A percentile compares a stretch with the other conserved stretches of the same genome.
phyloP scores from a whole-genome alignment of 2,888 invertebrate genomes.

The Heteromyza rotundicornis region DNA sequence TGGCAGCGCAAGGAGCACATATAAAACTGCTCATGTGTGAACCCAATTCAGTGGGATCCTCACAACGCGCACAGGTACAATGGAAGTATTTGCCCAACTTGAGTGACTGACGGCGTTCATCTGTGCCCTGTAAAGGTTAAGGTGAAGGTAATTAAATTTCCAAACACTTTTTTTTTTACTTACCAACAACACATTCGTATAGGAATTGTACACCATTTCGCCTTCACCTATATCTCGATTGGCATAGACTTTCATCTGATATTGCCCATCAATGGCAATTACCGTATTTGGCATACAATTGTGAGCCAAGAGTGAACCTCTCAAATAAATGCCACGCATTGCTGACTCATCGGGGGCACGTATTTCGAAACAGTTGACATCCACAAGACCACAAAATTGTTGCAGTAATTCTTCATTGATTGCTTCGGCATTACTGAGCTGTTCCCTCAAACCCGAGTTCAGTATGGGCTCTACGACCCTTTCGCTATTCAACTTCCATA shows the following conservation, averaged over 20 bases:
- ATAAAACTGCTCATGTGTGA: conserved; percentile 70
- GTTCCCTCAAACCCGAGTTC: conserved; percentile 35
- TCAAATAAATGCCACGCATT: conserved; percentile 74
- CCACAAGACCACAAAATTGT: conserved; percentile 74
- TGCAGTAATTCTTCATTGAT: conserved; percentile 66
- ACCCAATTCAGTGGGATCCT: conserved; percentile 74
- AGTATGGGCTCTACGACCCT: conserved; percentile 60
- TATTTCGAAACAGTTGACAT: conserved; percentile 81
- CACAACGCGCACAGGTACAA: conserved; percentile 73
- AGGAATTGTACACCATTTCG: conserved; percentile 72
- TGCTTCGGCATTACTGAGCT: conserved; percentile 51
- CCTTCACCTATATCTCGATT: conserved; percentile 69
- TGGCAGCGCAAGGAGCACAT: conserved; percentile 41
- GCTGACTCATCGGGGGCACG: conserved; percentile 62
- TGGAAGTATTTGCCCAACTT: conserved; percentile 77
- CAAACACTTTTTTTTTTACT: no score
- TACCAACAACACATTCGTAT: conserved; percentile 75
- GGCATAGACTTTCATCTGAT: conserved; percentile 72
- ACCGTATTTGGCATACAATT: conserved; percentile 77
- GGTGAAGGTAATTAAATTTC: no score
- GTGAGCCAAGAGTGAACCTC: conserved; percentile 76
- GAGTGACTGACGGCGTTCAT: conserved; percentile 71
- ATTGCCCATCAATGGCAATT: conserved; percentile 73
- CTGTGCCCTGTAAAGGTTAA: conserved; percentile 67
- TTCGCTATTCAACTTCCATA: conserved; percentile 67